phyloP scores from a whole-genome alignment of 2,797 vertebrate genomes.

The Epinephelus awoara region DNA sequence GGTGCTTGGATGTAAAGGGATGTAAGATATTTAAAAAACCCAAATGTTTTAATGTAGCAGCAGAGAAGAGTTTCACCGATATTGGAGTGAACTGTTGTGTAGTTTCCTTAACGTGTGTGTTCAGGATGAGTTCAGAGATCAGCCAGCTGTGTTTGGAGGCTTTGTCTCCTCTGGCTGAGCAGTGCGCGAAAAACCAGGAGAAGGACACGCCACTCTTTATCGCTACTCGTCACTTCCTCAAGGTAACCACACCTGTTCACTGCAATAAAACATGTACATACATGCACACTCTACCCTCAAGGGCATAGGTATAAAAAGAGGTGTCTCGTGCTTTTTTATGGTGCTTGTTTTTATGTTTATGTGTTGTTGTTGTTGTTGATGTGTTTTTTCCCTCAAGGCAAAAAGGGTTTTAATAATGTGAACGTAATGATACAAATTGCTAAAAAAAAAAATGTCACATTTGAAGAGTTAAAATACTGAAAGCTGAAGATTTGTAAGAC shows the following conservation, averaged over 20 bases:
- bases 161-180: constrained; percentile 95
- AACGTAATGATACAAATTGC: neutral
- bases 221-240: constrained; percentile 98
- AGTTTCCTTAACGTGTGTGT: constrained; percentile 81
- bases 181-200: constrained; percentile 97
- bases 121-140: constrained; percentile 98
- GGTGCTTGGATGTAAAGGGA: neutral
- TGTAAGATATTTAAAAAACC: no score
- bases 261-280: neutral
- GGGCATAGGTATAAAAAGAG: no score
- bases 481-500: no score
- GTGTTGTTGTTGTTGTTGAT: no score
- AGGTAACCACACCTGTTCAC: constrained; percentile 83
- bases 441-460: neutral
- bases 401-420: no score
- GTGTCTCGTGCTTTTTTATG: no score
- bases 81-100: neutral
- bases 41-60: no score
- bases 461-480: neutral
- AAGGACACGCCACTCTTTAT: constrained; percentile 95
- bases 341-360: no score
- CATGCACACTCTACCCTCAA: no score
- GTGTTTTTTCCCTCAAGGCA: no score
- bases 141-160: constrained; percentile 98
- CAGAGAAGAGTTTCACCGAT: no score